A percentile compares a stretch with the other conserved stretches of the same genome.
phyloP scores from a whole-genome alignment of 2,113 vertebrate genomes.

The Rhagologus leucostigma region DNA sequence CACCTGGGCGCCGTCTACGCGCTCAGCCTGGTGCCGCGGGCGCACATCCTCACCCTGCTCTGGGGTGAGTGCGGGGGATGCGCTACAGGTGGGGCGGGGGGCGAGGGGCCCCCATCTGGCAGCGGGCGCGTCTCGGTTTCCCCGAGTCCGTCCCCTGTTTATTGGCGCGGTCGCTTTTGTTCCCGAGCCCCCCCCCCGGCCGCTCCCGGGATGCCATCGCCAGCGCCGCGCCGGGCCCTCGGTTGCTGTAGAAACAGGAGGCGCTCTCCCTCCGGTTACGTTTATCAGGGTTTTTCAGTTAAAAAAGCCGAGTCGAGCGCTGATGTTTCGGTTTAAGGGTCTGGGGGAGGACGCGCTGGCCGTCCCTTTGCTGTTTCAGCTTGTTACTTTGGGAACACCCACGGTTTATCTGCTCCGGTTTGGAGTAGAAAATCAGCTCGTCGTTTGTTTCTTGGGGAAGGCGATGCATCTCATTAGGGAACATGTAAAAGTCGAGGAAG shows the following conservation, averaged over 20 bases:
- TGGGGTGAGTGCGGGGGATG: slow-evolving; percentile 72
- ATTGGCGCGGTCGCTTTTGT: not conserved
- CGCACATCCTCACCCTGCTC: slow-evolving; percentile 73
- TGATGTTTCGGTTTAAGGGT: not conserved
- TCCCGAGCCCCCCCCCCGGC: not conserved
- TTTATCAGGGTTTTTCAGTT: not conserved
- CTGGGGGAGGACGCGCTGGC: not conserved
- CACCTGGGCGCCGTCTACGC: slow-evolving; percentile 74
- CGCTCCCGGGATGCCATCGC: not conserved
- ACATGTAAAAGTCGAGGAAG: not conserved
- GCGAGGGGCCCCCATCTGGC: not conserved
- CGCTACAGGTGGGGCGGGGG: not conserved
- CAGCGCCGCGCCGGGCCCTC: not conserved
- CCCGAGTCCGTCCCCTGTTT: not conserved
- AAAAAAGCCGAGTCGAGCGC: not conserved
- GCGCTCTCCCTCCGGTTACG: not conserved
- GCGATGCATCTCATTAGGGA: not conserved
- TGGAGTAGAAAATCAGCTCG: not conserved
- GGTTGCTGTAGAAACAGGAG: slow-evolving; percentile 21
- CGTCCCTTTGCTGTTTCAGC: not conserved
- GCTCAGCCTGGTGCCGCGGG: slow-evolving; percentile 69
- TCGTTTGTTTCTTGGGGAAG: not conserved
- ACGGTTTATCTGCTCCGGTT: not conserved
- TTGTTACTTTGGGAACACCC: not conserved
- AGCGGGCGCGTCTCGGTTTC: not conserved